These are phyloP conservation scores for Tetheella fluctuosa DNA, from an alignment of 2,888 invertebrate genomes.

Conservation along the genomic window DNA sequence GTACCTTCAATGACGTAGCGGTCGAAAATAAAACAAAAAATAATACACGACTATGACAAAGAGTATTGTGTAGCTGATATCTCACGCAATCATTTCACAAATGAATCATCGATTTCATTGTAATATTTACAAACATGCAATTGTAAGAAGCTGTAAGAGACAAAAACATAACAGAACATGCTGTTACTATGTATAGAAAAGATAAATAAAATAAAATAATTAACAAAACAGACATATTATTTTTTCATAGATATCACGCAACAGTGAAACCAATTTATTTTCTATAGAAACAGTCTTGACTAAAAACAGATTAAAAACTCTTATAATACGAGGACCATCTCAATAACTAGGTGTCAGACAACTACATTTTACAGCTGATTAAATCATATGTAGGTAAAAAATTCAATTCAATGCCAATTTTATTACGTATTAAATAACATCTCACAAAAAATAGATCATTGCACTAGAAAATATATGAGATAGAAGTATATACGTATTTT, in stretches of 20 bases:
- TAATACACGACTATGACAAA: conserved; percentile 30
- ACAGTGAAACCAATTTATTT: no score
- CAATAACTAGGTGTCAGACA: background rate
- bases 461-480: background rate
- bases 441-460: conserved; percentile 14
- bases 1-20: background rate
- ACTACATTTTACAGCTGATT: background rate
- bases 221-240: no score
- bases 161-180: background rate
- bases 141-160: background rate
- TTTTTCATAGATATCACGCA: no score
- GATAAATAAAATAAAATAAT: background rate
- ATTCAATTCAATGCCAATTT: conserved; percentile 3
- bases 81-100: conserved; percentile 14
- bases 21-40: conserved; percentile 25
- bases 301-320: no score
- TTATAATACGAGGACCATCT: background rate
- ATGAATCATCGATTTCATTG: conserved; percentile 2
- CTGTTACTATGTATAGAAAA: background rate
- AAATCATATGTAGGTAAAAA: background rate
- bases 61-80: conserved; percentile 35
- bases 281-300: no score
- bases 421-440: conserved; percentile 7
- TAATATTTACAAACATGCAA: background rate
- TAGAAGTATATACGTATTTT: conserved; percentile 16